Conservation (phyloP, 1,140 invertebrate genomes). For the Drusus annulatus region DNA sequence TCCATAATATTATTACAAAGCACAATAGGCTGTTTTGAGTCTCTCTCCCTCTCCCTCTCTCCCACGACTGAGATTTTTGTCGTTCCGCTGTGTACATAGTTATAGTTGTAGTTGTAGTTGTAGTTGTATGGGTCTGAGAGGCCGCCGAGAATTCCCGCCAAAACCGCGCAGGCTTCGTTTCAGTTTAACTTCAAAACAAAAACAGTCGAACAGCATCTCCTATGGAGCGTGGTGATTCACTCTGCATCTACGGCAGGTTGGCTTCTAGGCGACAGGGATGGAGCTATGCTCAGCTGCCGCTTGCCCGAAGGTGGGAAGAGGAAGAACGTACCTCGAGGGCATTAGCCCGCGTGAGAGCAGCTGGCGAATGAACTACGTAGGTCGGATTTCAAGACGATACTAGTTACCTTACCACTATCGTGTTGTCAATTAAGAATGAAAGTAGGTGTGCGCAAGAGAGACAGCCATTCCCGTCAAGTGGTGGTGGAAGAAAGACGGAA, state of each 20-base stretch:
- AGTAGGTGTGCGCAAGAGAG: background rate
- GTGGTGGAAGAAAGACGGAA: too few relatives aligned
- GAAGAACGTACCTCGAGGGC: conserved; percentile 12
- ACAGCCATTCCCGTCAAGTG: too few relatives aligned
- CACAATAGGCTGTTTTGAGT: too few relatives aligned
- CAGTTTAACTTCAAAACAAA: conserved; percentile 32
- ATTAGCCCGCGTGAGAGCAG: conserved; percentile 30
- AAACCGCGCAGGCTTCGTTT: conserved; percentile 22
- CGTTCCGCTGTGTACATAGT: background rate
- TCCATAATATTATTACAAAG: too few relatives aligned
- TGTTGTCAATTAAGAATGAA: background rate
- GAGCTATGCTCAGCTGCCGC: background rate
- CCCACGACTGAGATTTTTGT: background rate
- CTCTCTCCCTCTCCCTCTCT: too few relatives aligned
- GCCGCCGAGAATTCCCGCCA: conserved; percentile 31
- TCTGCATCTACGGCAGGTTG: conserved; percentile 2
- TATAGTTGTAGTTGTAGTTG: background rate
- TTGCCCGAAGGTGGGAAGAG: background rate
- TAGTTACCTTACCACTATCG: too few relatives aligned
- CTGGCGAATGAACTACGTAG: conserved; percentile 23
- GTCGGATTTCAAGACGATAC: conserved; percentile 30
- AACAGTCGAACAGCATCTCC: conserved; percentile 32
- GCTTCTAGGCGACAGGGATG: conserved; percentile 20
- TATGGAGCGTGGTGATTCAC: conserved; percentile 39
- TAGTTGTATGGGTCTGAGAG: background rate